Evolutionary conservation across 2,888 invertebrate genomes (phyloP), one percentile per base, ranked within the genome.

Genomic region (Phyllotreta striolata): DNA sequence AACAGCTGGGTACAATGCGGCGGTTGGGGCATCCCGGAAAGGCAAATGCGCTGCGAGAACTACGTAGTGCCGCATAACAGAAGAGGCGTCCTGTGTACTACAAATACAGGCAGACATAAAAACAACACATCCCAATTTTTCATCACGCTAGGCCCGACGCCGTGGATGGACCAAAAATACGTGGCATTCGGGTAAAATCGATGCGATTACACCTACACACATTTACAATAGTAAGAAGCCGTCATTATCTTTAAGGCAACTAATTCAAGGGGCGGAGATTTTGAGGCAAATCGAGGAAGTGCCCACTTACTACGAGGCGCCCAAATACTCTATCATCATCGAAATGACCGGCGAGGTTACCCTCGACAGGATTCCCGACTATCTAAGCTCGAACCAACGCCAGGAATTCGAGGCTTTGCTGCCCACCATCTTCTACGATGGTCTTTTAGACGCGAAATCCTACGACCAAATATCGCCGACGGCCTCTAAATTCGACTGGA

Each of bases 1-100:
- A 85, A 86, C 67, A 85, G 89, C 55, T 91, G 91, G 91, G 85
- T 91, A 39, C 91, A 91, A 76, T 86, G 88, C 60, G 91, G 90
- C 37, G 86, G 85, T 0, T 84, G 76, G 67, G 80, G 81, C 1
- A 70, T 85, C 13, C 80, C 83, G 67, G 78, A 77, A 40, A 74
- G 67, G 3, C 75, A 78, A 0, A 79, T 87, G 73, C 79, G 81
- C 9, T 90, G 90, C 75, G 91, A 91, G 79, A 89, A 88, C 72
- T 91, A 88, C 77, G 84, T 85, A 9, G 80, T 91, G 24, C 84
- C 85, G 0, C 89, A 89, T 74, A 85, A 88, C 71, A 83, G 84
- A 73, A 83, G 90, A 60, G 91, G 91, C 0, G 85, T 91, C 8
- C 79, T 91, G n/a, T 88, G 88, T 12, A 89, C 90, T 88, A 89